Percentiles rank a stretch among this genome's conserved stretches.
Conservation (phyloP, 2,797 vertebrate genomes). For the Sylvia borin region DNA sequence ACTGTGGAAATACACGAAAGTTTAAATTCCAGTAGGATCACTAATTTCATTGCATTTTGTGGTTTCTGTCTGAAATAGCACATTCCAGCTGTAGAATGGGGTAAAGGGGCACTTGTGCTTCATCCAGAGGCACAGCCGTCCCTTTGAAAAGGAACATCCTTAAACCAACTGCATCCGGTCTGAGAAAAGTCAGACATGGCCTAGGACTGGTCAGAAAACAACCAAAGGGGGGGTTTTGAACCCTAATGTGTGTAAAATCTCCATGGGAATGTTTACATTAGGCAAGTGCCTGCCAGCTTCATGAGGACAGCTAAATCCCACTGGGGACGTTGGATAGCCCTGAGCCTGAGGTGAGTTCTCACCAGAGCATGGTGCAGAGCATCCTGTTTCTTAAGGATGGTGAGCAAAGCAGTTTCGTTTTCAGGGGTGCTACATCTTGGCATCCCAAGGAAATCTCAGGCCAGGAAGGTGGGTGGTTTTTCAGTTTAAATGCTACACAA, state of each 20-base stretch:
- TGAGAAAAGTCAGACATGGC: background rate
- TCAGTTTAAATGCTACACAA: background rate
- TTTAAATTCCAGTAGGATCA: background rate
- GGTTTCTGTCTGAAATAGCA: background rate
- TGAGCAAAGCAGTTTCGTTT: background rate
- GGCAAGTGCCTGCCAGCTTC: background rate
- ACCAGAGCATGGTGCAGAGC: background rate
- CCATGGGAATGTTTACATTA: background rate
- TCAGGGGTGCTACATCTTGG: background rate
- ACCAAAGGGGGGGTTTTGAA: background rate
- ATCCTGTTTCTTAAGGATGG: background rate
- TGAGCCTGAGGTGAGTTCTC: background rate
- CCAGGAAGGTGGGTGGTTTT: accelerated
- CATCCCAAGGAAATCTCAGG: background rate
- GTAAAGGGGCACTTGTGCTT: background rate
- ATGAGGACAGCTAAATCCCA: background rate
- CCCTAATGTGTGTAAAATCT: background rate
- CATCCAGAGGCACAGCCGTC: background rate
- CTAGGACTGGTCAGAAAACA: background rate
- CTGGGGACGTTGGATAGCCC: background rate
- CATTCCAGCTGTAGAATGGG: background rate
- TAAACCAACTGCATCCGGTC: accelerated
- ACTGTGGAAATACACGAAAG: background rate
- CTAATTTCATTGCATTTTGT: background rate
- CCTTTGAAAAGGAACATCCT: background rate